Conservation (phyloP, 2,113 vertebrate species). For the Henicopernis longicauda region DNA sequence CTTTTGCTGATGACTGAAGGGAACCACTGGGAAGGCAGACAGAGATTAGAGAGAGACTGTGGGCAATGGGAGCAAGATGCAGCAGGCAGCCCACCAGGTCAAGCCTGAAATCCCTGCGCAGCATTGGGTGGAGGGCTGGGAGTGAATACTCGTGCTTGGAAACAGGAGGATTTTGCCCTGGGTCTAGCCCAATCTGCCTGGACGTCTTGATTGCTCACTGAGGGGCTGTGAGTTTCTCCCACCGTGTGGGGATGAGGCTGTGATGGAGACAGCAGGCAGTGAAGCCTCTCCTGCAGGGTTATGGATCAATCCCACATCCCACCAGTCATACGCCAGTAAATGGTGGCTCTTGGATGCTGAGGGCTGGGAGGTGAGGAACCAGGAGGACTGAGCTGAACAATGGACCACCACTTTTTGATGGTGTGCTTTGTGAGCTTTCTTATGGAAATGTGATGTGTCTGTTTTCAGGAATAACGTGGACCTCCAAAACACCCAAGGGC, state of each 20-base stretch:
- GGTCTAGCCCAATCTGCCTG: neutral
- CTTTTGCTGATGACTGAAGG: constrained; percentile 17
- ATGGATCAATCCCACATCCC: neutral
- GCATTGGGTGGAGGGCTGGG: neutral
- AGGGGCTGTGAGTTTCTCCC: neutral
- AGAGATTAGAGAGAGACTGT: neutral
- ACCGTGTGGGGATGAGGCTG: rapidly evolving
- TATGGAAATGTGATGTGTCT: neutral
- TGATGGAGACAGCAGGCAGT: neutral
- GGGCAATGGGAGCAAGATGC: neutral
- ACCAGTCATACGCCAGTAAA: neutral
- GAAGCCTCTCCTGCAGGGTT: neutral
- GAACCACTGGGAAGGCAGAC: neutral
- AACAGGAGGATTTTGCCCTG: neutral
- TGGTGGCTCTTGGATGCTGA: neutral
- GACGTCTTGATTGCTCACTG: neutral
- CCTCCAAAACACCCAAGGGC: neutral
- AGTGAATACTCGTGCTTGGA: neutral
- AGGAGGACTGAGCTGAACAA: neutral
- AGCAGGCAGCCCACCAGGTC: neutral
- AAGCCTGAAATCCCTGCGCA: neutral
- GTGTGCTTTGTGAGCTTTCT: neutral
- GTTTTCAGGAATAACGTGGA: neutral
- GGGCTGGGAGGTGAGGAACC: neutral
- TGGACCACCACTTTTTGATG: neutral